Base-by-base conservation (phyloP, 2,888 invertebrate genomes). In the Tolmerus cingulatus region DNA sequence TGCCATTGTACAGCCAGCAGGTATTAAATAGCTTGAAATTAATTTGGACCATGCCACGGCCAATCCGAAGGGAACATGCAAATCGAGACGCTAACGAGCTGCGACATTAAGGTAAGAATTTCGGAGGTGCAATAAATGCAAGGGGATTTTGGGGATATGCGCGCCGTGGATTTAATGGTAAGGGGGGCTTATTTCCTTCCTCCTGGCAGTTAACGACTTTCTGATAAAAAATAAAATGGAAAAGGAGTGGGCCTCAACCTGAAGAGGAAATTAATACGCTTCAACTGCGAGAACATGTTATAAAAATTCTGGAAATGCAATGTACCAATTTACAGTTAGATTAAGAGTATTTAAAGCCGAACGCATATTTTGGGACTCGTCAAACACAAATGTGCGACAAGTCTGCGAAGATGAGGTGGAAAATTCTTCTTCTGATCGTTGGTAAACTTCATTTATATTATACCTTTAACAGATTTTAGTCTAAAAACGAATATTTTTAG, bases 311-410 rank as follows among this genome's bases (percentile, higher is more conserved):
- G 19, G 66, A 66, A 66, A 23, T 51, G 27, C 27, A 27, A 27
- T 66, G 66, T 23, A 85, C 8, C 23, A 46, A 46, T 74, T 27
- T 85, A 85, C 85, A 43, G 85, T 85, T 85, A 85, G 19, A 46
- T 74, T 85, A 30, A 14, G 46, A 74, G 85, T 85, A 85, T 85
- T 85, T 85, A 85, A 85, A 34, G 74, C 40, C 12, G 19, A 23
- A 30, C 46, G 12, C n/a, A 85, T 23, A 27, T 85, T 74, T 74
- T 27, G 37, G 16, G n/a, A 5, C 74, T 37, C 43, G 43, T 85
- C 85, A 85, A 85, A 74, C 74, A 27, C 27, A 46, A 27, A 85
- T 85, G 85, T 74, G 27, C 57, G 43, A 43, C 46, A 46, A 30
- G 46, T 43, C 74, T 12, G 30, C 30, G 46, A 85, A 74, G 74